These are phyloP conservation scores for Nothobranchius furzeri DNA, from an alignment of 2,113 vertebrate species.

Conservation along the genomic window DNA sequence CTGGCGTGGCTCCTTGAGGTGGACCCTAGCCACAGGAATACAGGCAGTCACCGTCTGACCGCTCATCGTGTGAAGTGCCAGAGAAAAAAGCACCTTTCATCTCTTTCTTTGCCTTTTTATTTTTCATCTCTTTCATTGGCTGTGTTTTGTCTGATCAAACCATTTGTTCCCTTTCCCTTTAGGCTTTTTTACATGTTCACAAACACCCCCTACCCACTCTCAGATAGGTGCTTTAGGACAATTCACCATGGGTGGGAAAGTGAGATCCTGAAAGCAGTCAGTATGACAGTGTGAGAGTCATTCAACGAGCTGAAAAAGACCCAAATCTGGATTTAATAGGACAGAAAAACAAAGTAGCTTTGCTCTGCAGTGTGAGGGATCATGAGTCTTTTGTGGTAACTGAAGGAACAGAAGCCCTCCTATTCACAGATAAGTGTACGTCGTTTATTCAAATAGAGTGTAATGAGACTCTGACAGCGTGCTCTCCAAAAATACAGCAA, in stretches of 20 bases:
- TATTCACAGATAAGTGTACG: slow-evolving; percentile 51
- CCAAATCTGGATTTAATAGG: slow-evolving; percentile 49
- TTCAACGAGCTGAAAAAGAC: slow-evolving; percentile 42
- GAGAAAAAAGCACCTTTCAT: slow-evolving; percentile 47
- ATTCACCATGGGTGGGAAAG: slow-evolving; percentile 39
- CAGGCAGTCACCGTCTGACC: slow-evolving; percentile 59
- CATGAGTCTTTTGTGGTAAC: slow-evolving; percentile 53
- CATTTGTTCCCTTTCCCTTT: slow-evolving; percentile 52
- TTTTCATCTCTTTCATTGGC: slow-evolving; percentile 47
- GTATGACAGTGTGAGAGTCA: slow-evolving; percentile 34
- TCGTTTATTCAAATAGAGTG: slow-evolving; percentile 55
- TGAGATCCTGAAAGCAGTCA: slow-evolving; percentile 43
- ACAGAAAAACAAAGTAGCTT: slow-evolving; percentile 55
- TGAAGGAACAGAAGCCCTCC: slow-evolving; percentile 52
- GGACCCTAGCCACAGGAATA: slow-evolving; percentile 26
- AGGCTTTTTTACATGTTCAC: slow-evolving; percentile 47
- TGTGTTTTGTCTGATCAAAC: slow-evolving; percentile 60
- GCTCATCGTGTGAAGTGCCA: slow-evolving; percentile 60
- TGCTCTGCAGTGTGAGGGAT: slow-evolving; percentile 38
- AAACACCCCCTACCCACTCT: slow-evolving; percentile 3
- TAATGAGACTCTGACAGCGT: slow-evolving; percentile 54
- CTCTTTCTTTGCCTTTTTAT: slow-evolving; percentile 54
- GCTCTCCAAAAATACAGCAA: slow-evolving; percentile 29
- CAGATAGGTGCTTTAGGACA: slow-evolving; percentile 34
- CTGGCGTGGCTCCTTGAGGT: slow-evolving; percentile 47